phyloP scores from a whole-genome alignment of 2,888 invertebrate species.

The Hydraecia micacea region DNA sequence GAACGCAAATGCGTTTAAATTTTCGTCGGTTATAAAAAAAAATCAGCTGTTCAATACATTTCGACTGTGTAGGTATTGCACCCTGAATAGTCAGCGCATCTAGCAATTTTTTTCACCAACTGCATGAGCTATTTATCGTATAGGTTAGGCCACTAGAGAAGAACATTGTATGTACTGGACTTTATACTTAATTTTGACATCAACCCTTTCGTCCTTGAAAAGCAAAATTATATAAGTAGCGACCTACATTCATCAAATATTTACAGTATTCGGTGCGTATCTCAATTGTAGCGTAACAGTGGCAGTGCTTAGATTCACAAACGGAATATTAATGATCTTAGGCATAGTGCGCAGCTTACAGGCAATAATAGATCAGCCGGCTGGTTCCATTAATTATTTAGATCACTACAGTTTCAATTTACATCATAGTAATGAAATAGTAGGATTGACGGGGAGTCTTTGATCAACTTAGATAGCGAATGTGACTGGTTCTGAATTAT shows the following conservation, averaged over 20 bases:
- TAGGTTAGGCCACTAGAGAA: not conserved
- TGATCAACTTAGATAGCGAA: not conserved
- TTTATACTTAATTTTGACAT: not conserved
- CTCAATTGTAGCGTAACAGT: slow-evolving; percentile 35
- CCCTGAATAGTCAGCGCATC: not conserved
- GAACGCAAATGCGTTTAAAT: too few relatives aligned
- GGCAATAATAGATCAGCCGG: slow-evolving; percentile 38
- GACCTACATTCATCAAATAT: slow-evolving; percentile 25
- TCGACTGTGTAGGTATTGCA: not conserved
- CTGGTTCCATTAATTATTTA: slow-evolving; percentile 45
- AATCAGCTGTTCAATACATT: too few relatives aligned
- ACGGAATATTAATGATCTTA: slow-evolving; percentile 54
- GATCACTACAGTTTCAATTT: slow-evolving; percentile 44
- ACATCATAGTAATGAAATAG: slow-evolving; percentile 32
- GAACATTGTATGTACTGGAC: not conserved
- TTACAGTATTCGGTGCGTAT: slow-evolving; percentile 20
- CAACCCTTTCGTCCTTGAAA: not conserved
- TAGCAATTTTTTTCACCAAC: not conserved
- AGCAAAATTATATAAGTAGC: slow-evolving; percentile 13
- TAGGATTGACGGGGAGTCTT: slow-evolving; percentile 4
- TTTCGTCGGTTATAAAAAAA: too few relatives aligned
- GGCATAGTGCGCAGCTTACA: slow-evolving; percentile 38
- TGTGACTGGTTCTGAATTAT: not conserved
- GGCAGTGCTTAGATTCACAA: slow-evolving; percentile 35
- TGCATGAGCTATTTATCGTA: not conserved